These are phyloP conservation scores for Campylomormyrus numenius DNA, from an alignment of 2,113 vertebrate species.

Conservation along the genomic window DNA sequence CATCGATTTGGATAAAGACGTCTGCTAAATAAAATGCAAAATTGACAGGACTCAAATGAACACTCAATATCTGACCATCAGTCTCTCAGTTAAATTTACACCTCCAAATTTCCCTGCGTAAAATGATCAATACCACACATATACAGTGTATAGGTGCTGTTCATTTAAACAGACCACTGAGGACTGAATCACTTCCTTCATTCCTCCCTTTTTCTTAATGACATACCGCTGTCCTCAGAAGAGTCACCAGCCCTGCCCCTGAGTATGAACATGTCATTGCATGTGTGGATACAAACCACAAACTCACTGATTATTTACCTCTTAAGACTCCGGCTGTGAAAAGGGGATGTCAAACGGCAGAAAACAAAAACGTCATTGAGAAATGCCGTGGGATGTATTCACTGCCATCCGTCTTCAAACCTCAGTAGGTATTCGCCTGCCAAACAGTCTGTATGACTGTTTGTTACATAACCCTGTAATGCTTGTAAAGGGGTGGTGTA, in stretches of 20 bases:
- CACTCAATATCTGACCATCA: background rate
- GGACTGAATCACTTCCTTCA: background rate
- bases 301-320: background rate
- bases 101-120: background rate
- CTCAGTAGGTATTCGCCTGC: background rate
- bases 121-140: background rate
- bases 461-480: background rate
- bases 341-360: background rate
- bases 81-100: background rate
- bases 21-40: background rate
- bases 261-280: background rate
- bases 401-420: background rate
- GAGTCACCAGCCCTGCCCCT: background rate
- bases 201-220: background rate
- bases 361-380: background rate
- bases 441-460: background rate
- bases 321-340: background rate
- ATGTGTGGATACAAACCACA: background rate
- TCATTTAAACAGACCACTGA: background rate
- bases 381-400: background rate
- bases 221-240: background rate
- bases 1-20: background rate
- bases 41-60: background rate
- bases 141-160: background rate
- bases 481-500: background rate